Base-by-base conservation (phyloP, 1,140 invertebrate genomes). In the Tetranychus urticae region DNA sequence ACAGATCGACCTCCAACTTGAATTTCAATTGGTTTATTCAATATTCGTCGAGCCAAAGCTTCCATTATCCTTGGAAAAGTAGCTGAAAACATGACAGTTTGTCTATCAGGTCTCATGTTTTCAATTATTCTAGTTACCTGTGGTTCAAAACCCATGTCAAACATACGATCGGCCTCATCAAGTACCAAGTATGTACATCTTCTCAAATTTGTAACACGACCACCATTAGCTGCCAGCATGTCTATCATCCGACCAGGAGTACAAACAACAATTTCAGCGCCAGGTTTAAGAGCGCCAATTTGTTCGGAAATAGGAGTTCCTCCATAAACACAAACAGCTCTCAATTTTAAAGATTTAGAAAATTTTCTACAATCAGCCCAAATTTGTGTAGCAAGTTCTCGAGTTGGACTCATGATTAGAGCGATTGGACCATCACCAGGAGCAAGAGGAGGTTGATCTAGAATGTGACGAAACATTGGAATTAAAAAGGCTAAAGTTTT, bases 161-260 rank as follows among this genome's bases (percentile, higher is more conserved):
- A 99, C 94, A 98, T 98, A 45, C 96, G 76, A 73, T 99, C 96
- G 2, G 96, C 96, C 74, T 99, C 96, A 73, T 99, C 96, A 2
- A 99, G 72, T 0, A 99, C 94, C 42, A 97, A 81, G 71, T 97
- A 99, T 0, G 93, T 98, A 37, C 93, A 89, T 45, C 96, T 74
- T 35, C 86, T 77, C 46, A 98, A 74, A 77, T 99, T 99, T 0
- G 96, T 99, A 0, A 98, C 94, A 64, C 89, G 79, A 76, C 92
- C 94, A 61, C 84, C 89, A 71, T 99, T 99, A 4, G 93, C 94
- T 0, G 92, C 89, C 58, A 99, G 72, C 92, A 99, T 97, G 71
- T 99, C 96, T 68, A 99, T 99, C 94, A 99, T 98, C 64, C 96
- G 78, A 0, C 96, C 96, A 0, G 96, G 94, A 1, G 96, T 99